These are phyloP conservation scores for Geotrypetes seraphini DNA, from an alignment of 2,797 vertebrate genomes.

Conservation along the genomic window DNA sequence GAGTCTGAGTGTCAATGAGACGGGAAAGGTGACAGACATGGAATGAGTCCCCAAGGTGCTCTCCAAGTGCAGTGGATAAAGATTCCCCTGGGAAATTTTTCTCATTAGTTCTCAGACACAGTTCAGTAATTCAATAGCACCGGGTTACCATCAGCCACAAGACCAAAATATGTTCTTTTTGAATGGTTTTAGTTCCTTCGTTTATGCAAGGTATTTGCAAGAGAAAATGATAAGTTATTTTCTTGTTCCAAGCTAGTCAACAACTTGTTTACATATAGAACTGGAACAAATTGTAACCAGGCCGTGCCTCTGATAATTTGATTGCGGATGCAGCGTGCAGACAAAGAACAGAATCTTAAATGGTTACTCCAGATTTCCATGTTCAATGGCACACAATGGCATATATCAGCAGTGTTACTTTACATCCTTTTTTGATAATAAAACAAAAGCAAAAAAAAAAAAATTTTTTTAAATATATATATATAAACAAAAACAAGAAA, in stretches of 20 bases:
- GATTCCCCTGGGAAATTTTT: slow-evolving; percentile 87
- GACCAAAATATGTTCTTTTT: slow-evolving; percentile 65
- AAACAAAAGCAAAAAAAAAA: too few relatives aligned
- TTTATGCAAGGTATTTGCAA: slow-evolving; percentile 56
- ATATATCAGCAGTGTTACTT: too few relatives aligned
- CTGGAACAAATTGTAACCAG: slow-evolving; percentile 13
- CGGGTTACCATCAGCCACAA: slow-evolving; percentile 82
- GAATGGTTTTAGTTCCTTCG: slow-evolving; percentile 57
- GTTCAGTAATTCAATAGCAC: slow-evolving; percentile 91
- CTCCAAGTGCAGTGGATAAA: slow-evolving; percentile 88
- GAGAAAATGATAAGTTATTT: slow-evolving; percentile 42
- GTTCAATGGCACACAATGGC: too few relatives aligned
- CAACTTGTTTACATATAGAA: slow-evolving; percentile 40
- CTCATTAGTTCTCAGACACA: slow-evolving; percentile 97
- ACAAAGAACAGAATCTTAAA: slow-evolving; percentile 17
- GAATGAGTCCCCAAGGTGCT: slow-evolving; percentile 85
- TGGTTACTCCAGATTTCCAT: too few relatives aligned
- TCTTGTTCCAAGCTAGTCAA: slow-evolving; percentile 29
- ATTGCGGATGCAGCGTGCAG: slow-evolving; percentile 14
- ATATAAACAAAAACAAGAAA: too few relatives aligned
- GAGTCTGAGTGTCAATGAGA: slow-evolving; percentile 87
- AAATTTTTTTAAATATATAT: too few relatives aligned
- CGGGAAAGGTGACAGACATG: slow-evolving; percentile 81
- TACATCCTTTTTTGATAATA: too few relatives aligned
- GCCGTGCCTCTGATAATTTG: background rate